Evolutionary conservation across 2,888 invertebrate genomes (phyloP), one percentile per base, ranked within the genome.

Genomic region (Tricholauxania praeusta): DNA sequence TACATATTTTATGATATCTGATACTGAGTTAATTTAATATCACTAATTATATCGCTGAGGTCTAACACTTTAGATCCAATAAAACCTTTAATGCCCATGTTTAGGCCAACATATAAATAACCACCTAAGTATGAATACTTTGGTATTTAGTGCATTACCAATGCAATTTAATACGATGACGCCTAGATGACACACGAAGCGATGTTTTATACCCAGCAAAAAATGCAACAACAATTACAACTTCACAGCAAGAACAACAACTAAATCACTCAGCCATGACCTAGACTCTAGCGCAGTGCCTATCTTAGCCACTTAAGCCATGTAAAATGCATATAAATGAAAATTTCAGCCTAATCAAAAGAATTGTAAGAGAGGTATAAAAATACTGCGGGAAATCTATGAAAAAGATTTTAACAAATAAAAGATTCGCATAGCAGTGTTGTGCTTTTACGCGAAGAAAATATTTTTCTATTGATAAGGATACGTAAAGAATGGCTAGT

Each of bases 181-280:
- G 53, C 53, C 66, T 39, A n/a, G 47, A 53, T 66, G 66, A 32
- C 66, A 53, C 53, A 55, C 53, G 6, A 53, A n/a, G 53, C 66
- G 14, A 14, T 10, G 39, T 39, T 10, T 39, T 39, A 17, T 19
- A 48, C 17, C 17, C 15, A 63, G 63, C 6, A 48, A 47, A 17
- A 63, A 12, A 48, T n/a, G 39, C 39, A 39, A 39, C 39, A 39
- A 39, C 1, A 39, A 32, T 32, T 5, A 7, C 3, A 32, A 32
- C 32, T 5, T 39, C 39, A 39, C 39, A 39, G 39, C 39, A 39
- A 39, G 7, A 39, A 39, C 7, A 39, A 39, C 39, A 10, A 28
- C 32, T 57, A 52, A 51, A 53, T n/a, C 68, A 19, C 19, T 59
- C 68, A 68, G 59, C 59, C 59, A 28, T 68, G 68, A 59, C 68